phyloP scores from a whole-genome alignment of 1,140 invertebrate species.

The Rhopalosiphum maidis region DNA sequence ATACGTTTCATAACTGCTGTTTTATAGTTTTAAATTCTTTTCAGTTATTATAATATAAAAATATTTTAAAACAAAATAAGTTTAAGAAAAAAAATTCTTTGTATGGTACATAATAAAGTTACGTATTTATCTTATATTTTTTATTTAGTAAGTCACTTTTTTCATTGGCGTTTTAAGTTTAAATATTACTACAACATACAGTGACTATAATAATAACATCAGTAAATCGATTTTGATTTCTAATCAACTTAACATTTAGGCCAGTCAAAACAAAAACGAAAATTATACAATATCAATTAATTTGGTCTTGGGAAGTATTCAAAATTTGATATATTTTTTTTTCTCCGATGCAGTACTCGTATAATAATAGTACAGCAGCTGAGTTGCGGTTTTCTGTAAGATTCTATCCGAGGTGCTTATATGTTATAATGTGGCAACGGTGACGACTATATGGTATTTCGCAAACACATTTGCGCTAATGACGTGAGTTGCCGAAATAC shows the following conservation, averaged over 20 bases:
- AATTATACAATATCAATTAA: not conserved
- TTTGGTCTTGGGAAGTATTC: not conserved
- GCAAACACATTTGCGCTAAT: constrained; percentile 8
- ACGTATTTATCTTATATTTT: not conserved
- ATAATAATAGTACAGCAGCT: not conserved
- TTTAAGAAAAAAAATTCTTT: too few species aligned
- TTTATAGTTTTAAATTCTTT: not conserved
- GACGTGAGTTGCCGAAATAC: not conserved
- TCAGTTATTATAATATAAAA: not conserved
- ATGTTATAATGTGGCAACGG: not conserved
- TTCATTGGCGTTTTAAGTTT: not conserved
- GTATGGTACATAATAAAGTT: too few species aligned
- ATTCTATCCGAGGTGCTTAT: not conserved
- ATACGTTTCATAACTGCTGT: not conserved
- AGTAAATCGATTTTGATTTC: not conserved
- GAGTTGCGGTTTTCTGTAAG: not conserved
- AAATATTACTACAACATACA: not conserved
- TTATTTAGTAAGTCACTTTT: not conserved
- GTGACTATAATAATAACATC: not conserved
- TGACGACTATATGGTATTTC: constrained; percentile 4
- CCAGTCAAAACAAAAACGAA: not conserved
- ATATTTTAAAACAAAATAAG: too few species aligned
- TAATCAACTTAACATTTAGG: not conserved
- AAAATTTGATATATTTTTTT: not conserved
- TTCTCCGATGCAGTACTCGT: not conserved